Percentiles rank a stretch among this genome's conserved stretches.
Evolutionary conservation across 2,888 invertebrate species (phyloP).

Genomic region (Bimastos eiseni): DNA sequence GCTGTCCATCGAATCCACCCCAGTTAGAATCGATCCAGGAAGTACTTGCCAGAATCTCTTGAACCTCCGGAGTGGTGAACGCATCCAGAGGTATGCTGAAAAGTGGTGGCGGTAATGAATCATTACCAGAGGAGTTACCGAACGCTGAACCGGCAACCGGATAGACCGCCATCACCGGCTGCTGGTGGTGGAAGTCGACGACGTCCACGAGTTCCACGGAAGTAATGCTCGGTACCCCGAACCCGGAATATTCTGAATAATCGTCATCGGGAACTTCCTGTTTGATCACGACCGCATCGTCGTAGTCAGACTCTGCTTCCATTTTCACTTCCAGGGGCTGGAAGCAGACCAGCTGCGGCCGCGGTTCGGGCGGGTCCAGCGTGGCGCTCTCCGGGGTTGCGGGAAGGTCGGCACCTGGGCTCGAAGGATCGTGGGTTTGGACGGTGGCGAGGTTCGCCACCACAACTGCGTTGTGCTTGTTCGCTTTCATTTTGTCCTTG

Average conservation of each 20-base stretch:
- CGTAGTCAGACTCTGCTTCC: background rate
- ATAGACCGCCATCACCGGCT: background rate
- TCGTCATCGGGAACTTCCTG: background rate
- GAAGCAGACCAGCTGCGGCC: background rate
- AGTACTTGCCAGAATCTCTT: background rate
- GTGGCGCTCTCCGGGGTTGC: conserved; percentile 3
- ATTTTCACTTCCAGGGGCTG: background rate
- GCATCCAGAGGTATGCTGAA: conserved; percentile 8
- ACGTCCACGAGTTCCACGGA: background rate
- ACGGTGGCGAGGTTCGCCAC: background rate
- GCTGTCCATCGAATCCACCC: background rate
- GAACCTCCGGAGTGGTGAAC: background rate
- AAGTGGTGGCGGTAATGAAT: background rate
- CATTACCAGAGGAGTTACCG: background rate
- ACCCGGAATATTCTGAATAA: background rate
- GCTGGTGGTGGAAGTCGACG: background rate
- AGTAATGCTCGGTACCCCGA: background rate
- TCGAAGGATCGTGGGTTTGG: background rate
- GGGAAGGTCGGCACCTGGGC: background rate
- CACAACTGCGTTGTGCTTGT: background rate
- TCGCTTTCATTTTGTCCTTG: conserved; percentile 9
- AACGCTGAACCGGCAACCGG: background rate
- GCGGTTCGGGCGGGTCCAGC: background rate
- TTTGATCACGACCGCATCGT: background rate
- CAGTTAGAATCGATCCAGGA: background rate